Conservation (phyloP, 2,888 invertebrate species). For the Drosophila nr. perissopoda region DNA sequence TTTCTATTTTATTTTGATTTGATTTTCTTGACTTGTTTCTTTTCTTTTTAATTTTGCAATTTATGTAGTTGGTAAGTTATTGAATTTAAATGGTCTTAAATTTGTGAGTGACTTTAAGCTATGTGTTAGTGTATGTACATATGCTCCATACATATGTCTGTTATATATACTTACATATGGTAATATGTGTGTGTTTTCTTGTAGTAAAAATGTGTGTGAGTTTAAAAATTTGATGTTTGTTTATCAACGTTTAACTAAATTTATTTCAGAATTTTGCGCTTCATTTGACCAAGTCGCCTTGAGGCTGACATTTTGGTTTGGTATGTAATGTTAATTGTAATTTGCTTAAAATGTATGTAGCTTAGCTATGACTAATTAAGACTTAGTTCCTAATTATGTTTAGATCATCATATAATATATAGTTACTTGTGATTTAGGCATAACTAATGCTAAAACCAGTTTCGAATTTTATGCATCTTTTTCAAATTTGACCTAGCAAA, state of each 20-base stretch:
- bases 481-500: constrained; percentile 37
- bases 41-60: constrained; percentile 9
- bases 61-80: constrained; percentile 30
- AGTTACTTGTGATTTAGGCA: constrained; percentile 51
- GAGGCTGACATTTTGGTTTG: constrained; percentile 40
- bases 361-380: constrained; percentile 75
- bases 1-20: constrained; percentile 31
- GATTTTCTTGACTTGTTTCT: constrained; percentile 10
- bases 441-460: constrained; percentile 71
- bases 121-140: constrained; percentile 21
- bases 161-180: constrained; percentile 43
- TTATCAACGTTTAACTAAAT: constrained; percentile 75
- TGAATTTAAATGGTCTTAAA: constrained; percentile 44
- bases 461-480: constrained; percentile 52
- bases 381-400: constrained; percentile 65
- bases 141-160: constrained; percentile 32
- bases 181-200: constrained; percentile 26
- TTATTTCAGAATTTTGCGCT: constrained; percentile 82
- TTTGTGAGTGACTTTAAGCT: constrained; percentile 31
- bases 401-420: constrained; percentile 47
- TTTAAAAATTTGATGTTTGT: constrained; percentile 61
- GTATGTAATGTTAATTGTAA: constrained; percentile 40
- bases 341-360: constrained; percentile 50
- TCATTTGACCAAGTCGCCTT: constrained; percentile 58
- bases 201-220: constrained; percentile 57